Conservation (phyloP, 1,140 invertebrate genomes). For the Ganaspis sp. region DNA sequence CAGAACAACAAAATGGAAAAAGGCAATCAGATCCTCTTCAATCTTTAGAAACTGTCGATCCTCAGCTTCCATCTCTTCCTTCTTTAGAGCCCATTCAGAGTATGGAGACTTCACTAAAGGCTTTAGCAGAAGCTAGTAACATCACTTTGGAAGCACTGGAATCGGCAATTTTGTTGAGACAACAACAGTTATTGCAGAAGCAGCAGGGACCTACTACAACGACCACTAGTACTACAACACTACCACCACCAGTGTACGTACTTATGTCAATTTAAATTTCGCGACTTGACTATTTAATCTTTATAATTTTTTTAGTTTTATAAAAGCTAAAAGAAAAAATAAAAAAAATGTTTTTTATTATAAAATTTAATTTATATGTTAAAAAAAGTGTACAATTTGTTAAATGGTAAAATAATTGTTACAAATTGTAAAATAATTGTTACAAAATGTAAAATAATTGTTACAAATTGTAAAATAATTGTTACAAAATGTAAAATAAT, state of each 20-base stretch:
- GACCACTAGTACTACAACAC: slow-evolving; percentile 69
- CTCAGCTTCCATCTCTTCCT: slow-evolving; percentile 49
- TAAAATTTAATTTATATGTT: too few species aligned
- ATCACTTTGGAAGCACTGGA: slow-evolving; percentile 85
- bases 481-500: too few species aligned
- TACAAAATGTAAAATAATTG: neutral
- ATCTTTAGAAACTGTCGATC: neutral
- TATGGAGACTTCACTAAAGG: slow-evolving; percentile 76
- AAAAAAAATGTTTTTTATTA: too few species aligned
- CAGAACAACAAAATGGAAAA: slow-evolving; percentile 48
- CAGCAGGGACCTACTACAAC: slow-evolving; percentile 74
- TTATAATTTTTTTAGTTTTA: too few species aligned
- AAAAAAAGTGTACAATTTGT: too few species aligned
- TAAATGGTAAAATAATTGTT: too few species aligned
- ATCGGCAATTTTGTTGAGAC: slow-evolving; percentile 82
- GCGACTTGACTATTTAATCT: too few species aligned
- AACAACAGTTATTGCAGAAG: slow-evolving; percentile 81
- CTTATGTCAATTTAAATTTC: neutral
- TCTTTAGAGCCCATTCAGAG: slow-evolving; percentile 71
- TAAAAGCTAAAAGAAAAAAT: too few species aligned
- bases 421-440: too few species aligned
- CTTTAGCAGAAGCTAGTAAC: slow-evolving; percentile 81
- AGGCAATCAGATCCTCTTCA: slow-evolving; percentile 43
- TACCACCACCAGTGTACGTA: slow-evolving; percentile 53
- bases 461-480: neutral